Evolutionary conservation across 2,888 invertebrate genomes (phyloP).

Genomic region (Clitarchus hookeri): DNA sequence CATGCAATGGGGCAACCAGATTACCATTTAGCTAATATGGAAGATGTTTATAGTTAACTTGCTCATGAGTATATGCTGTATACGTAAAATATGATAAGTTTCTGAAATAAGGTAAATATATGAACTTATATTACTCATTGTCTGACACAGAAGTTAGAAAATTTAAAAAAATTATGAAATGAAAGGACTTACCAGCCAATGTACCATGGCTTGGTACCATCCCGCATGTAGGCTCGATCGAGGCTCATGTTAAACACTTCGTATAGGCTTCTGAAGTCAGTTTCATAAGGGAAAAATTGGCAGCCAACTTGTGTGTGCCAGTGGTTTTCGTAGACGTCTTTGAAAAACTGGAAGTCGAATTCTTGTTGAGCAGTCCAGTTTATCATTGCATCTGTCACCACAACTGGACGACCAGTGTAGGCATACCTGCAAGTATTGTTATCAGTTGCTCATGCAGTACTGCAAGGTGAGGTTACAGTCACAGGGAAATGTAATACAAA

Average conservation of each 20-base stretch:
- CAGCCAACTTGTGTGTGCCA: slow-evolving; percentile 62
- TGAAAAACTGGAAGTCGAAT: slow-evolving; percentile 85
- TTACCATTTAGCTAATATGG: too few relatives aligned
- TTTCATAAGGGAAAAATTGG: slow-evolving; percentile 94
- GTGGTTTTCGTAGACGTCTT: slow-evolving; percentile 67
- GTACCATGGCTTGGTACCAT: slow-evolving; percentile 70
- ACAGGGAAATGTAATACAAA: too few relatives aligned
- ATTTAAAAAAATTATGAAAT: too few relatives aligned
- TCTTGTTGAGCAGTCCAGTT: slow-evolving; percentile 80
- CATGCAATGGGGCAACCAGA: too few relatives aligned
- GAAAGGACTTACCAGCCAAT: slow-evolving; percentile 65
- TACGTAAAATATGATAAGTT: too few relatives aligned
- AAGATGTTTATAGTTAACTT: too few relatives aligned
- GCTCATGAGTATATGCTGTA: too few relatives aligned
- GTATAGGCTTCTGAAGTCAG: slow-evolving; percentile 75
- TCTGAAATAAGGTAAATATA: too few relatives aligned
- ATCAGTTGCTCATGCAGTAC: too few relatives aligned
- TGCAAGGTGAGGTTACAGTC: too few relatives aligned
- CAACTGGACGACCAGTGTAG: slow-evolving; percentile 78
- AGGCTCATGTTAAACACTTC: slow-evolving; percentile 84
- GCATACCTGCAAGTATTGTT: slow-evolving; percentile 61
- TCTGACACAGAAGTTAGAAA: too few relatives aligned
- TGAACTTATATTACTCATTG: too few relatives aligned
- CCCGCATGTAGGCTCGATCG: slow-evolving; percentile 67
- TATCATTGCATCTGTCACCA: slow-evolving; percentile 79